These are phyloP conservation scores for Liposcelis brunnea DNA, from an alignment of 2,888 invertebrate genomes.

Conservation along the genomic window DNA sequence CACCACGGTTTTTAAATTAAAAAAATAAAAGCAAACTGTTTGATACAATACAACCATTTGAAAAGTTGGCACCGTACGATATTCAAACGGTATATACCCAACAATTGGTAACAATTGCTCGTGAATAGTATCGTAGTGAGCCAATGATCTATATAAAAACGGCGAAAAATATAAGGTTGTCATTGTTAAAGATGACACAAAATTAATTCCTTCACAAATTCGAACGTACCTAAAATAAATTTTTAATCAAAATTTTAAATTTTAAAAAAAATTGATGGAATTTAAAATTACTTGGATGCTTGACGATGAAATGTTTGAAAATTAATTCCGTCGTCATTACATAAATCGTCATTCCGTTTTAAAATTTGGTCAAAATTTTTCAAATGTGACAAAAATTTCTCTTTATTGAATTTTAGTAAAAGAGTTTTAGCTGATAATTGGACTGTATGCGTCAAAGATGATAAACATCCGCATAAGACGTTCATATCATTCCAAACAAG, in stretches of 20 bases:
- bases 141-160: not conserved
- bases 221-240: not conserved
- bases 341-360: not conserved
- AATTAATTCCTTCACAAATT: not conserved
- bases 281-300: not conserved
- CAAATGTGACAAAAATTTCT: not conserved
- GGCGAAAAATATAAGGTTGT: slow-evolving; percentile 1
- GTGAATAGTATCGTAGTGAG: not conserved
- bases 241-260: not conserved
- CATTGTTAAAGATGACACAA: not conserved
- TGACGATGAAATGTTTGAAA: not conserved
- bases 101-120: not conserved
- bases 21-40: not conserved
- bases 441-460: not conserved
- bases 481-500: not conserved
- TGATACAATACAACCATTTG: not conserved
- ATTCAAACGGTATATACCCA: slow-evolving; percentile 1
- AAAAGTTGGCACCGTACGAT: not conserved
- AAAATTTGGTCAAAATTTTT: not conserved
- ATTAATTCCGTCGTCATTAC: not conserved
- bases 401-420: not conserved
- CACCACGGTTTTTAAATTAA: slow-evolving; percentile 1
- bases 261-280: not conserved
- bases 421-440: not conserved
- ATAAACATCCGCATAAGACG: slow-evolving; percentile 4